Base-by-base conservation (phyloP, 1,140 invertebrate species). In the Nymphalis io region DNA sequence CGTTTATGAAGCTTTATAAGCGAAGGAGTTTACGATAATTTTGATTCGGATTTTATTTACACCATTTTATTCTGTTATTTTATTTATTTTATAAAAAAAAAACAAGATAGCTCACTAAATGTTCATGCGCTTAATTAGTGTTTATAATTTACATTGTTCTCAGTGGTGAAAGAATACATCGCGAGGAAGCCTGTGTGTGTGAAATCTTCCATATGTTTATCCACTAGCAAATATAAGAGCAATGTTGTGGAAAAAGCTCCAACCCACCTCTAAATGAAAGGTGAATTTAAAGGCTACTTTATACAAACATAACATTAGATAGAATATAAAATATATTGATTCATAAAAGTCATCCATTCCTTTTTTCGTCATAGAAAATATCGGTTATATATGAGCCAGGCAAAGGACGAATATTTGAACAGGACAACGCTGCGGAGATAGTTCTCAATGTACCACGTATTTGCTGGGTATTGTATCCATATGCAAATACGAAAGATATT, bases 401-500 rank as follows among this genome's bases (percentile, higher is more conserved):
- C 39, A 38, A 46, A 70, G 65, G 48, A 67, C 75, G 69, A 61
- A 60, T 79, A 62, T 81, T 81, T 81, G 75, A 74, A 77, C 70
- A 79, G 77, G 74, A 77, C 73, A 68, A 67, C 71, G 55, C 70
- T 67, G 53, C 48, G 58, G 48, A 73, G 72, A 78, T 76, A 74
- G 73, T 74, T 72, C 67, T 72, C 64, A 60, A 48, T 60, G 44
- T 67, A 60, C 59, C 21, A 44, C 60, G 69, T 75, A 78, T 72
- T 76, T 76, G 71, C 70, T 51, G 20, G 59, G 70, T 68, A 75
- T 78, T 74, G 78, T 80, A 72, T 78, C 72, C 67, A 58, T 70
- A 78, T 75, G 72, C 70, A 76, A 80, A 80, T 76, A 78, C 61
- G 58, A 55, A 55, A 40, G 71, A 78, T 74, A 76, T 78, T 78